Base-by-base conservation (phyloP, 2,888 invertebrate species). In the Nymphalis c-album region DNA sequence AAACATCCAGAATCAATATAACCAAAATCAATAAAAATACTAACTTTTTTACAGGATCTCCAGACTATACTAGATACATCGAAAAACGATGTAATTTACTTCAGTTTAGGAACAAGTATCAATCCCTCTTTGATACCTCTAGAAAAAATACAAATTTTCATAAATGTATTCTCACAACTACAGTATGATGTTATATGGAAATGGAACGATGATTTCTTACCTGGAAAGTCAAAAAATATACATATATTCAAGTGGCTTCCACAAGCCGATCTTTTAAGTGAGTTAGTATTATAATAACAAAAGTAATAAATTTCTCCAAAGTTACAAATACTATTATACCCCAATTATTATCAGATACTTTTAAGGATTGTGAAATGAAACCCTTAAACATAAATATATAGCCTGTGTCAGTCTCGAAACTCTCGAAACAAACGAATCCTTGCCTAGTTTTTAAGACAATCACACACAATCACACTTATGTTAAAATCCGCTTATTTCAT, bases 61-160 rank as follows among this genome's bases (percentile, higher is more conserved):
- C 76, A 88, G 67, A 63, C 72, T 7, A 90, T 81, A 68, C 70
- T 91, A 1, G 85, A 89, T 50, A 80, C 83, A 1, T 86, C 91
- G 0, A 78, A 81, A 47, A 73, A 87, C n/a, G 92, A 91, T 0
- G 88, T 91, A 0, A 83, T 92, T 1, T 90, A 87, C 68, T 80
- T 92, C 48, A 86, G 85, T 68, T 77, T 86, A 65, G 87, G 86
- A 1, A 79, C 83, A 3, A 81, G 81, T 40, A 40, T 40, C 13
- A 40, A 40, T 40, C 10, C 4, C 3, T 40, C 40, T 13, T 40
- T 57, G 35, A 40, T 57, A 10, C 5, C n/a, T 35, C 40, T 18
- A 40, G 40, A 57, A 40, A 57, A 35, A 40, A 40, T 57, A 6
- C 10, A 40, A 40, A 40, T 40, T 1, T 74, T 87, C n/a, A 20